A percentile compares a stretch with the other conserved stretches of the same genome.
phyloP scores from a whole-genome alignment of 2,888 invertebrate genomes.

The Druceiella hillmani region DNA sequence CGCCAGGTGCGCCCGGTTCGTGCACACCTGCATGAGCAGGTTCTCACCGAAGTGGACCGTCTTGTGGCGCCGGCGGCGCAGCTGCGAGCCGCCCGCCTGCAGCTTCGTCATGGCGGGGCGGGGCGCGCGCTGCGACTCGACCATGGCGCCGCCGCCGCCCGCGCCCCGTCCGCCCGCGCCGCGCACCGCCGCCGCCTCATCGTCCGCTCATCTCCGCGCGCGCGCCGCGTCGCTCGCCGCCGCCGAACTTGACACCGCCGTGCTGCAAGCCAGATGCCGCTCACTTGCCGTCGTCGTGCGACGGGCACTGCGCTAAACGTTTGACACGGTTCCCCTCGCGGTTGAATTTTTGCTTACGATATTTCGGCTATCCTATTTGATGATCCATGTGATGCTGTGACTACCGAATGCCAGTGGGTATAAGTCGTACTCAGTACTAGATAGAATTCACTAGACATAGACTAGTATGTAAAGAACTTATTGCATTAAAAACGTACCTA shows the following conservation, averaged over 20 bases:
- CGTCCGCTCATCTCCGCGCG: slow-evolving; percentile 30
- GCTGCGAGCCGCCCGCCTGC: slow-evolving; percentile 51
- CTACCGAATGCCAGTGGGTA: no score
- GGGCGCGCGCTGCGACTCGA: slow-evolving; percentile 50
- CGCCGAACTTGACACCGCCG: slow-evolving; percentile 32
- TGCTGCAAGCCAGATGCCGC: slow-evolving; percentile 37
- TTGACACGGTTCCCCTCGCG: no score
- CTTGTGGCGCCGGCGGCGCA: slow-evolving; percentile 68
- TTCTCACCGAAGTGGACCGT: slow-evolving; percentile 77
- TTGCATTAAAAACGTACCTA: no score
- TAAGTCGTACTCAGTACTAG: no score
- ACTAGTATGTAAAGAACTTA: no score
- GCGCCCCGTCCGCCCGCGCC: slow-evolving; percentile 33
- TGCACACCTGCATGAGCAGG: slow-evolving; percentile 66
- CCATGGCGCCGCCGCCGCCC: slow-evolving; percentile 50
- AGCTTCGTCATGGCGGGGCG: slow-evolving; percentile 46
- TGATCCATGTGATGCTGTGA: no score
- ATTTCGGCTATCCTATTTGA: no score
- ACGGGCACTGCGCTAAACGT: slow-evolving; percentile 19
- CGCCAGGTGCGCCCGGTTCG: slow-evolving; percentile 56
- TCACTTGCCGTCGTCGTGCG: slow-evolving; percentile 34
- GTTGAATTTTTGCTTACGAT: no score
- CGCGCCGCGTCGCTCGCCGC: slow-evolving; percentile 32
- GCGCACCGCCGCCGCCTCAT: slow-evolving; percentile 30
- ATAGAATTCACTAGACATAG: no score